These are phyloP conservation scores for Thrips palmi DNA, from an alignment of 1,140 invertebrate species.

Conservation along the genomic window DNA sequence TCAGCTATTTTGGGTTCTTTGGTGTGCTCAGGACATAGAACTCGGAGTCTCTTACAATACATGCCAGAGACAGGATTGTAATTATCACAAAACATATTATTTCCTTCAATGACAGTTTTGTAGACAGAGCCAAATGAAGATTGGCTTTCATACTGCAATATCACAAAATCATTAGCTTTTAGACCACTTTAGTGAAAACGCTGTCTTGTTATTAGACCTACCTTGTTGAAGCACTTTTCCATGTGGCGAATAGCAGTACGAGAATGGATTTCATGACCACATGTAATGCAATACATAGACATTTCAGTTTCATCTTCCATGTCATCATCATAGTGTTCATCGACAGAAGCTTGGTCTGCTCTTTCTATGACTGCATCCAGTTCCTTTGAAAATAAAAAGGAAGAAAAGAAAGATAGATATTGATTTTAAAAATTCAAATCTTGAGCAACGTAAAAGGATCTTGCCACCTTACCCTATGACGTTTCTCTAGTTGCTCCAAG, in stretches of 20 bases:
- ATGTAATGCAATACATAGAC: slow-evolving; percentile 90
- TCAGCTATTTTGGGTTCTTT: slow-evolving; percentile 85
- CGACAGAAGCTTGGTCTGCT: slow-evolving; percentile 43
- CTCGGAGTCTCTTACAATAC: slow-evolving; percentile 88
- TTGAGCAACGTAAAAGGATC: not conserved
- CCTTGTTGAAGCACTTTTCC: slow-evolving; percentile 90
- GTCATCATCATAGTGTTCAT: slow-evolving; percentile 40
- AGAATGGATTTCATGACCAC: slow-evolving; percentile 82
- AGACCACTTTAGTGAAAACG: too few species aligned
- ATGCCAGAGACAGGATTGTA: slow-evolving; percentile 78
- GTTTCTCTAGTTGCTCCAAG: slow-evolving; percentile 55
- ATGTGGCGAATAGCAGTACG: slow-evolving; percentile 79
- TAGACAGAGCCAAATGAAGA: slow-evolving; percentile 90
- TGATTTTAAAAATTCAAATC: not conserved
- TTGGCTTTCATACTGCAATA: slow-evolving; percentile 75
- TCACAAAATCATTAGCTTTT: too few species aligned
- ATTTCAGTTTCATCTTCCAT: slow-evolving; percentile 60
- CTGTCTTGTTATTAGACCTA: slow-evolving; percentile 17
- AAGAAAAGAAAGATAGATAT: not conserved
- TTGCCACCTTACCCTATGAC: slow-evolving; percentile 29
- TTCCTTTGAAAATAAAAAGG: slow-evolving; percentile 25
- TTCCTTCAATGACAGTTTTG: slow-evolving; percentile 83
- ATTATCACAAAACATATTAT: slow-evolving; percentile 96
- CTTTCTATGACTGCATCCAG: slow-evolving; percentile 66
- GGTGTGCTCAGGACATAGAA: slow-evolving; percentile 93